Percentiles rank a stretch among this genome's conserved stretches.
These are phyloP conservation scores for Pecten maximus DNA, from an alignment of 2,888 invertebrate species.

Conservation along the genomic window DNA sequence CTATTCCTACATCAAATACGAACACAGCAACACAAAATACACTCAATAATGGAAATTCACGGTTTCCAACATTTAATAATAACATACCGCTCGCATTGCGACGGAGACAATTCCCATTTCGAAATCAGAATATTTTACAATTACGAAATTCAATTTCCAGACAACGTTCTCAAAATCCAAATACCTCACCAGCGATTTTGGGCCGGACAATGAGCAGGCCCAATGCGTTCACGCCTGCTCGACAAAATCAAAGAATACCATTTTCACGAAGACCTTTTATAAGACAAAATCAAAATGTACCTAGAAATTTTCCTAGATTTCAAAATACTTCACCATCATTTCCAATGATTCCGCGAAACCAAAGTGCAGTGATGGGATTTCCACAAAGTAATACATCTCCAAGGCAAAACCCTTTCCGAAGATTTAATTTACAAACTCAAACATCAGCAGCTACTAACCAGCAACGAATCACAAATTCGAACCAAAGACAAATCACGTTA, in stretches of 20 bases:
- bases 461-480: not conserved
- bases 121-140: not conserved
- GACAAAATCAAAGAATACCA: not conserved
- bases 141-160: not conserved
- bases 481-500: not conserved
- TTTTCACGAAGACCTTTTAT: not conserved
- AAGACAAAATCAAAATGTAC: not conserved
- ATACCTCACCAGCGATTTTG: not conserved
- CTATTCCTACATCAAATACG: not conserved
- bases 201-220: not conserved
- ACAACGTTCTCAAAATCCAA: not conserved
- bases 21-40: not conserved
- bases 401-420: not conserved
- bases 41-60: not conserved
- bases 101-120: not conserved
- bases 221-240: not conserved
- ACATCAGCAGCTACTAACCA: not conserved
- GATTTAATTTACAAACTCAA: not conserved
- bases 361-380: not conserved
- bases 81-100: not conserved
- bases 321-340: not conserved
- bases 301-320: not conserved
- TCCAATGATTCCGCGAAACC: constrained; percentile 13
- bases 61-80: not conserved
- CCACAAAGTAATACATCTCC: not conserved